These are phyloP conservation scores for Acropternis orthonyx DNA, from an alignment of 2,797 vertebrate species.

Conservation along the genomic window DNA sequence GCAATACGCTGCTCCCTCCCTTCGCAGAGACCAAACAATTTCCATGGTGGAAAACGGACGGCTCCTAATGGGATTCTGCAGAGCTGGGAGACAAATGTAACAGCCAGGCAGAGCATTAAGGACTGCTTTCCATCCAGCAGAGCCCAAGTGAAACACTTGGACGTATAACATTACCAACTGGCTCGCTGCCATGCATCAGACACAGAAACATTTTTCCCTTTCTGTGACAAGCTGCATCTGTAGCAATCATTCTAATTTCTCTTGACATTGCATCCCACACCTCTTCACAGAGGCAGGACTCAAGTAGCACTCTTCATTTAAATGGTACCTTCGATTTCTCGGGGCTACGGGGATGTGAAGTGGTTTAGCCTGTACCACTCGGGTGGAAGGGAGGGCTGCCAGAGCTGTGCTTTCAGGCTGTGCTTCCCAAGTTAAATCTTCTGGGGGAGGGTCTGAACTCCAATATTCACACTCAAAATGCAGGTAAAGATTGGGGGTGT, in stretches of 20 bases:
- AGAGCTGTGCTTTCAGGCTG: neutral
- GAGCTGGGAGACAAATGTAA: conserved; percentile 58
- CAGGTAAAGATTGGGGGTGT: neutral
- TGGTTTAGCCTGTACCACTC: neutral
- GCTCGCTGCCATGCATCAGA: conserved; percentile 28
- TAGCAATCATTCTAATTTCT: conserved; percentile 54
- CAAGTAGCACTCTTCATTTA: conserved; percentile 34
- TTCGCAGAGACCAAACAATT: conserved; percentile 16
- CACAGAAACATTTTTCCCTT: conserved; percentile 14
- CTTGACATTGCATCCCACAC: conserved; percentile 29
- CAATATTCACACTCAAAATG: neutral
- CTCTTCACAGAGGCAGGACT: conserved; percentile 6
- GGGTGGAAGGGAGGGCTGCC: neutral
- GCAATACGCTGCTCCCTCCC: neutral
- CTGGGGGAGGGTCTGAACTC: neutral
- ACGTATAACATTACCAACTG: conserved; percentile 44
- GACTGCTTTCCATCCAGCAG: conserved; percentile 44
- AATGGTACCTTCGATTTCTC: conserved; percentile 28
- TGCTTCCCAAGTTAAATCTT: neutral
- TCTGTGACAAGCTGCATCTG: conserved; percentile 43
- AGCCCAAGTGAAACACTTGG: conserved; percentile 24
- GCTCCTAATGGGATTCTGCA: conserved; percentile 60
- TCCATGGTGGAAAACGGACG: neutral
- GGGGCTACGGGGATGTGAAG: neutral
- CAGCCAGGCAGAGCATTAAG: conserved; percentile 15